Evolutionary conservation across 2,113 vertebrate genomes (phyloP), one percentile per base, ranked within the genome.

Genomic region (Mirounga angustirostris): DNA sequence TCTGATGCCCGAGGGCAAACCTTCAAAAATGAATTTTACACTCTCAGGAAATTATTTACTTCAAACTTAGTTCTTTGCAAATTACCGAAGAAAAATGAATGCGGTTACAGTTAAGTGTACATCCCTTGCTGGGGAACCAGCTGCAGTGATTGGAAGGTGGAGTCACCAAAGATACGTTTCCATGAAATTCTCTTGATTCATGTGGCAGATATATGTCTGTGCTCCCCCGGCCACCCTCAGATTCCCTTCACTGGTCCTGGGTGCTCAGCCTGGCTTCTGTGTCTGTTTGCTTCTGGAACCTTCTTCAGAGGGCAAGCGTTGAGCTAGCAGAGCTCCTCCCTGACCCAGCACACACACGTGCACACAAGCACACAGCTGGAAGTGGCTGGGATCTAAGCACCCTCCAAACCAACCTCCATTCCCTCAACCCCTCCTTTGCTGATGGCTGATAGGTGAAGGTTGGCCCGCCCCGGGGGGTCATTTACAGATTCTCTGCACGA

Each of bases 1-100:
- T 96, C 84, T 67, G 71, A 87, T 74, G 78, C 78, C 85, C 12
- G 7, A 69, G 59, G 89, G 65, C 30, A 91, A 95, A 36, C 14
- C 69, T 96, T 90, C 79, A 95, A 92, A 96, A 65, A 28, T 40
- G 79, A 96, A 58, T 97, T 83, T 95, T 89, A 40, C 21, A 63
- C 14, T 76, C 40, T 12, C 74, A 84, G 86, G 30, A 94, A 94
- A 79, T 92, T 87, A 87, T 3, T 92, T 90, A 86, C 46, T 92
- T 87, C 63, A 74, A 63, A 71, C 0, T n/a, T 63, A 59, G 3
- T 63, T 78, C 46, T 94, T 76, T 84, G 26, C 40, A 93, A 88
- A 71, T 87, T 36, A 85, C 54, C 33, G 56, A 71, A 87, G 79
- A 83, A 33, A 79, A 88, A n/a, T 33, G 30, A 71, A 46, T 14